Evolutionary conservation across 2,797 vertebrate genomes (phyloP).

Genomic region (Rallus crepitans): DNA sequence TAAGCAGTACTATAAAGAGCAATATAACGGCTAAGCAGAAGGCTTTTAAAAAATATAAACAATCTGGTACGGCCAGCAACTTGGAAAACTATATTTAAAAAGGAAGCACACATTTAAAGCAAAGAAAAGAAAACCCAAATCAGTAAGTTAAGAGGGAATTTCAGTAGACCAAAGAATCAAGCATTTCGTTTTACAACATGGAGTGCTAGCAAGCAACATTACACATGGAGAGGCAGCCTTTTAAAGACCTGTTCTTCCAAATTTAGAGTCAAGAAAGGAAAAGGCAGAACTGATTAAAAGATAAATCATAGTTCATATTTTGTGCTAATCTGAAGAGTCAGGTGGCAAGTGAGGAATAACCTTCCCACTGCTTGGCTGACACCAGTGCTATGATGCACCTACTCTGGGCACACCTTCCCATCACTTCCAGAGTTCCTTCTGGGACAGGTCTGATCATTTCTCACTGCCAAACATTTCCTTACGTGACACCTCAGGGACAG

Average conservation of each 20-base stretch:
- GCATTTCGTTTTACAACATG: rapidly evolving
- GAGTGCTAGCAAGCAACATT: background rate
- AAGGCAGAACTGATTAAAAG: background rate
- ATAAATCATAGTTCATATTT: background rate
- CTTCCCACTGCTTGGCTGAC: rapidly evolving
- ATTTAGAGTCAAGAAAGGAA: background rate
- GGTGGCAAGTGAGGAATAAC: background rate
- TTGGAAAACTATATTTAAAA: conserved; percentile 79
- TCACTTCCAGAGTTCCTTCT: background rate
- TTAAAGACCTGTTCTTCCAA: background rate
- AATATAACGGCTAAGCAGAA: conserved; percentile 79
- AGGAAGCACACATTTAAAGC: conserved; percentile 76
- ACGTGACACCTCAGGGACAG: background rate
- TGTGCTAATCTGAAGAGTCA: background rate
- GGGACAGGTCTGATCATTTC: background rate
- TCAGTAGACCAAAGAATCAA: background rate
- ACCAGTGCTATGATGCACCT: rapidly evolving
- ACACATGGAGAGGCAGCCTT: background rate
- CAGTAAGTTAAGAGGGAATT: conserved; percentile 51
- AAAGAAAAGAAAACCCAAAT: conserved; percentile 62
- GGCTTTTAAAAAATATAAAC: conserved; percentile 82
- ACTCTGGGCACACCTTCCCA: background rate
- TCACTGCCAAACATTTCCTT: background rate
- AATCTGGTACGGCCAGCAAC: conserved; percentile 79
- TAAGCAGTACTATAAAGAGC: conserved; percentile 72